Percentiles rank a stretch among this genome's conserved stretches.
Conservation (phyloP, 2,888 invertebrate species). For the Pediacus dermestoides region DNA sequence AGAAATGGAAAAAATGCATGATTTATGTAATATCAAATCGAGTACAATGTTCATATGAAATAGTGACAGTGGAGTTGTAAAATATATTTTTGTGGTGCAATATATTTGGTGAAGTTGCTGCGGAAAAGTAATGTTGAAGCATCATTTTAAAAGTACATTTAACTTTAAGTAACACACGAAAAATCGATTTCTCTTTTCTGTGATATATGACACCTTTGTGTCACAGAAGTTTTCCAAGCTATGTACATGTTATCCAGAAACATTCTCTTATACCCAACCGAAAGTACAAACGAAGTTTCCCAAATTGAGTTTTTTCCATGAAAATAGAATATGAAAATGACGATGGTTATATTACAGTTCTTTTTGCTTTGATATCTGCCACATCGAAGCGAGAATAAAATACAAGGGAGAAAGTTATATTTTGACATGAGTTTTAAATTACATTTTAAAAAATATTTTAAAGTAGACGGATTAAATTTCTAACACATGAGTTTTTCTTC, state of each 20-base stretch:
- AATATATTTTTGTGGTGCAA: no score
- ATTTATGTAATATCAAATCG: no score
- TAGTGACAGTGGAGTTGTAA: no score
- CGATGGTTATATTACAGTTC: no score
- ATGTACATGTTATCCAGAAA: conserved; percentile 4
- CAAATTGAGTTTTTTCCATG: conserved; percentile 1
- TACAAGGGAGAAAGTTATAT: conserved; percentile 1
- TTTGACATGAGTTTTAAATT: conserved; percentile 4
- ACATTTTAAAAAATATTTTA: conserved; percentile 4
- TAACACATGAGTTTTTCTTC: no score
- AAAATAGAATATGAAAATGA: no score
- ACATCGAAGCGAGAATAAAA: no score
- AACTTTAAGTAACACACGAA: conserved; percentile 1
- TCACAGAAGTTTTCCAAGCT: not conserved
- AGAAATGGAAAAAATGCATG: no score
- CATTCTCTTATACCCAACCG: not conserved
- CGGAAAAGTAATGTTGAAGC: conserved; percentile 1
- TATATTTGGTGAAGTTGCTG: no score
- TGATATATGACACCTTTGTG: conserved; percentile 5
- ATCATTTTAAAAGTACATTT: not conserved
- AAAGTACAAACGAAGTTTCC: not conserved
- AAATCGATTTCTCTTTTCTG: conserved; percentile 2
- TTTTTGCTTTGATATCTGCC: no score
- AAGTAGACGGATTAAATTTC: no score
- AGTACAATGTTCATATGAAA: no score